Evolutionary conservation across 2,113 vertebrate species (phyloP).

Genomic region (Oryzias melastigma): DNA sequence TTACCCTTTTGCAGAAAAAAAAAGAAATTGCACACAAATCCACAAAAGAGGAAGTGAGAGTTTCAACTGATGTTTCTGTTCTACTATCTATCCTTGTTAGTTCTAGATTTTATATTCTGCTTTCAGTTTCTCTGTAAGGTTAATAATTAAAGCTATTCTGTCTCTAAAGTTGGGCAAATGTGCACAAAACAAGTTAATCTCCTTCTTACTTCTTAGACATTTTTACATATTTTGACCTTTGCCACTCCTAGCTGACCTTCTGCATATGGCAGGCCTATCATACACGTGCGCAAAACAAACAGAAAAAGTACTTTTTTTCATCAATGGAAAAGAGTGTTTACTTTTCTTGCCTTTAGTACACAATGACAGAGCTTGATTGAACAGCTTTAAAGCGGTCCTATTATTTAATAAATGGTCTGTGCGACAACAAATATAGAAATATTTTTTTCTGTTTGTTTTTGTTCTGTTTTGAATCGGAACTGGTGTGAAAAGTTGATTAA

Average conservation of each 20-base stretch:
- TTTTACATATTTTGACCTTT: too few species aligned
- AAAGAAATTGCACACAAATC: too few species aligned
- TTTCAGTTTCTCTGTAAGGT: too few species aligned
- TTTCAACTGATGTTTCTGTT: too few species aligned
- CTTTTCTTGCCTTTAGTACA: not conserved
- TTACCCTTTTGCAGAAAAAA: too few species aligned
- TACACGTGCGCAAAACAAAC: conserved; percentile 3
- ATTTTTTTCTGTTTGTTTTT: not conserved
- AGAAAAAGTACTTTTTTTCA: not conserved
- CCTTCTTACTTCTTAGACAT: not conserved
- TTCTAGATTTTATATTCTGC: too few species aligned
- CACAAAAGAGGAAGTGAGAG: too few species aligned
- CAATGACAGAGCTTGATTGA: not conserved
- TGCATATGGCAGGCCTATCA: not conserved
- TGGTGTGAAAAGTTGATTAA: not conserved
- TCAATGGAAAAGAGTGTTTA: not conserved
- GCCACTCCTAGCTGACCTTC: not conserved
- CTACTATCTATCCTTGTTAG: too few species aligned
- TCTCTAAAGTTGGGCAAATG: too few species aligned
- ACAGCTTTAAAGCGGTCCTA: not conserved
- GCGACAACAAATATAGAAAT: not conserved
- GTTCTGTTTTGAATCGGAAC: not conserved
- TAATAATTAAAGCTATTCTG: too few species aligned
- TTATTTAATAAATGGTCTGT: not conserved
- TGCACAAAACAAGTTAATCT: too few species aligned